Evolutionary conservation across 35 echinoderm and acorn worm genomes (phyloP).

Genomic region (Ophiothrix spiculata): DNA sequence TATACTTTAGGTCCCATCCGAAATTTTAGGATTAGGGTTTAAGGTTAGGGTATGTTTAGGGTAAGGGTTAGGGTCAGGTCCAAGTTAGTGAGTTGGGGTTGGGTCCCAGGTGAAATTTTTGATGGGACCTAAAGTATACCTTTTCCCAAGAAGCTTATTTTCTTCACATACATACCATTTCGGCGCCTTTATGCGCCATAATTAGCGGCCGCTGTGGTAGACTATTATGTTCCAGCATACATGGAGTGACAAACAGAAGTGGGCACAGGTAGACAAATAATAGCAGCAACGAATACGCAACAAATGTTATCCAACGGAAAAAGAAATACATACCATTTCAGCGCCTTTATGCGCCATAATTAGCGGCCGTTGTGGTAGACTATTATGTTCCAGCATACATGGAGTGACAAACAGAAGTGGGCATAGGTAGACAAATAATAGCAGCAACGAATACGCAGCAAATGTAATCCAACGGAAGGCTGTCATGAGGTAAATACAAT

Average conservation of each 20-base stretch:
- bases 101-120: no score
- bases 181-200: conserved; percentile 57
- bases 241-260: conserved; percentile 37
- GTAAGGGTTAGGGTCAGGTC: no score
- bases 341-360: conserved; percentile 64
- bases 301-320: conserved; percentile 10
- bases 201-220: conserved; percentile 48
- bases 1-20: no score
- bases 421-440: conserved; percentile 53
- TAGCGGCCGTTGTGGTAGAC: conserved; percentile 41
- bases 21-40: no score
- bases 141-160: no score
- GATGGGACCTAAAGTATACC: no score
- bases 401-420: conserved; percentile 45
- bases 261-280: conserved; percentile 57
- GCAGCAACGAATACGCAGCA: conserved; percentile 12
- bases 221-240: conserved; percentile 23
- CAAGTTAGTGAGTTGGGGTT: no score
- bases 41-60: no score
- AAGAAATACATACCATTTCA: conserved; percentile 50
- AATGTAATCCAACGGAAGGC: conserved; percentile 17
- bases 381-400: conserved; percentile 24
- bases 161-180: conserved; percentile 54
- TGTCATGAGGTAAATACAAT: neutral
- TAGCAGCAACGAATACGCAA: conserved; percentile 24